Evolutionary conservation across 1,140 invertebrate genomes (phyloP).

Genomic region (Trichomalopsis sarcophagae): DNA sequence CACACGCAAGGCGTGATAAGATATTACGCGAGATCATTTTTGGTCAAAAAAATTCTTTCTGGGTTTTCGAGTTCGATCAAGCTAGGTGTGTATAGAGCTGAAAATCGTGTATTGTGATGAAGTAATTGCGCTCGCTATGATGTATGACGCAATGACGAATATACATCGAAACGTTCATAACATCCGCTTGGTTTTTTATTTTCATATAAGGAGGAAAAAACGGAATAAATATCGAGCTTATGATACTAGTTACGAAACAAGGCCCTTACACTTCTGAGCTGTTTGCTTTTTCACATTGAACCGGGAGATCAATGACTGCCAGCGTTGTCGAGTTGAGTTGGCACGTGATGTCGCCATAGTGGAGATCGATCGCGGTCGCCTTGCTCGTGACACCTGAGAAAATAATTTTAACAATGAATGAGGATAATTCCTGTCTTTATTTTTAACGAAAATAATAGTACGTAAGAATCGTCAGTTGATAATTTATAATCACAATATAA

Average conservation of each 20-base stretch:
- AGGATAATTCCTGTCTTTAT: conserved; percentile 13
- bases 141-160: too few relatives aligned
- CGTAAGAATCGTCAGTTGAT: too few relatives aligned
- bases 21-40: neutral
- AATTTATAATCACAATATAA: neutral
- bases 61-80: too few relatives aligned
- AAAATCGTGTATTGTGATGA: too few relatives aligned
- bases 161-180: too few relatives aligned
- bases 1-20: neutral
- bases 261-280: conserved; percentile 78
- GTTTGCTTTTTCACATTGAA: conserved; percentile 80
- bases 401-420: conserved; percentile 27
- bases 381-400: conserved; percentile 84
- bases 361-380: conserved; percentile 86
- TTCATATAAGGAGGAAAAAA: neutral
- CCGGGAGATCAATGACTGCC: conserved; percentile 77
- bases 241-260: neutral
- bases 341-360: conserved; percentile 92
- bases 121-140: too few relatives aligned
- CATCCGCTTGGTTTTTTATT: neutral
- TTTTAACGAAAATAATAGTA: conserved; percentile 2
- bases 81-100: too few relatives aligned
- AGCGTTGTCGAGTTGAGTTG: conserved; percentile 82
- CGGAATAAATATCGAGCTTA: neutral
- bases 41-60: neutral